Evolutionary conservation across 2,888 invertebrate species (phyloP).

Genomic region (Heliconius aoede): DNA sequence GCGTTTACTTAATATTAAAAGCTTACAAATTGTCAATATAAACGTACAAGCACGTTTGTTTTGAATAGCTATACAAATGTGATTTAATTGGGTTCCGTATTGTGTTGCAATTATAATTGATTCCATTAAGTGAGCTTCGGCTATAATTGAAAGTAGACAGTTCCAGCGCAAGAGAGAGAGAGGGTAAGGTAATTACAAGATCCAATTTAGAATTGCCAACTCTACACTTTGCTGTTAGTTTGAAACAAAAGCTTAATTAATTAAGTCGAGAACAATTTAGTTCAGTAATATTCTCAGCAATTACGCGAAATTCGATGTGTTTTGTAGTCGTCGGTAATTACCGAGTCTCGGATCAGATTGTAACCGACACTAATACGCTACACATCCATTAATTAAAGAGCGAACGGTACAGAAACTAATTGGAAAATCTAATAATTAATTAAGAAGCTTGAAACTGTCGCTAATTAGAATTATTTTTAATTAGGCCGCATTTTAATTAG

Average conservation of each 20-base stretch:
- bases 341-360: slow-evolving; percentile 78
- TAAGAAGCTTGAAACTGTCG: slow-evolving; percentile 55
- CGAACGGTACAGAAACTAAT: slow-evolving; percentile 69
- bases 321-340: slow-evolving; percentile 80
- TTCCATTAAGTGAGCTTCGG: slow-evolving; percentile 79
- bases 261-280: slow-evolving; percentile 84
- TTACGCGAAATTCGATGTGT: slow-evolving; percentile 82
- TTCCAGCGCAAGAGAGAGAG: slow-evolving; percentile 80
- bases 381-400: slow-evolving; percentile 77
- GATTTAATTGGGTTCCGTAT: slow-evolving; percentile 52
- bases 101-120: slow-evolving; percentile 80
- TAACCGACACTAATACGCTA: slow-evolving; percentile 77
- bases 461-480: slow-evolving; percentile 45
- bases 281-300: slow-evolving; percentile 83
- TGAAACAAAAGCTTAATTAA: slow-evolving; percentile 84
- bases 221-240: slow-evolving; percentile 84
- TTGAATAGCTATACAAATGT: slow-evolving; percentile 33
- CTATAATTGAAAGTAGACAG: slow-evolving; percentile 83
- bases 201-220: slow-evolving; percentile 84
- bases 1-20: slow-evolving; percentile 24
- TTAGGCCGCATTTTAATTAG: slow-evolving; percentile 40
- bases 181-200: slow-evolving; percentile 84
- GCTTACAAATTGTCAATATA: slow-evolving; percentile 14
- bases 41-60: slow-evolving; percentile 14
- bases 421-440: slow-evolving; percentile 80